Base-by-base conservation (phyloP, 2,113 vertebrate genomes). In the Phasianus colchicus region DNA sequence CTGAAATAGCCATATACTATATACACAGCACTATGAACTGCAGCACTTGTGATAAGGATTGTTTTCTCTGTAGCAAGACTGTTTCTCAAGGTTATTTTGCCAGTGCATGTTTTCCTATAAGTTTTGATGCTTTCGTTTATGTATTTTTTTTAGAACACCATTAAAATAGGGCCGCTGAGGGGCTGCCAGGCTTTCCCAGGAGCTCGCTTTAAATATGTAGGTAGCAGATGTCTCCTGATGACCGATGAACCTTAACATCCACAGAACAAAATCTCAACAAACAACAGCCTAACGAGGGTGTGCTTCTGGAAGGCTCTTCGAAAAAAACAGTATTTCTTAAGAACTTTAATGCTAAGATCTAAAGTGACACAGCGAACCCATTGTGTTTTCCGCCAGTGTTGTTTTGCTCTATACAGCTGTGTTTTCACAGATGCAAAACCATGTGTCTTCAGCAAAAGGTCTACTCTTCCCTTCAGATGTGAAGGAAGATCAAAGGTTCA, bases 381-480 rank as follows among this genome's bases (percentile, higher is more conserved):
- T 97, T 98, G 98, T 98, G 97, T 98, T 98, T 98, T 98, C 98
- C 98, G 96, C 97, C 64, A 91, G 96, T 97, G 96, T 98, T 98
- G 97, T 98, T 98, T 98, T 98, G 94, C 96, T 96, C 94, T 82
- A 92, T 97, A 99, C 99, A 98, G 98, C 98, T 98, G 87, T 99
- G 99, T 99, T 99, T 99, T 98, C 98, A 99, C 99, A 99, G 99
- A 99, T 99, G 99, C 98, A 97, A 98, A 98, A 97, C 98, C 98
- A 98, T 98, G 98, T 98, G 98, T 98, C 97, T 97, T 96, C 93
- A 88, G 97, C 97, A 98, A 98, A 98, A 98, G 98, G 97, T 97
- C 97, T 97, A 97, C 97, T 97, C 96, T 98, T 96, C 92, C 97
- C 98, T 97, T 98, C 98, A 98, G 98, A 99, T 98, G 98, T 97